Evolutionary conservation across 2,888 invertebrate species (phyloP), one percentile per base, ranked within the genome.

Genomic region (Linnaemya vulpina): DNA sequence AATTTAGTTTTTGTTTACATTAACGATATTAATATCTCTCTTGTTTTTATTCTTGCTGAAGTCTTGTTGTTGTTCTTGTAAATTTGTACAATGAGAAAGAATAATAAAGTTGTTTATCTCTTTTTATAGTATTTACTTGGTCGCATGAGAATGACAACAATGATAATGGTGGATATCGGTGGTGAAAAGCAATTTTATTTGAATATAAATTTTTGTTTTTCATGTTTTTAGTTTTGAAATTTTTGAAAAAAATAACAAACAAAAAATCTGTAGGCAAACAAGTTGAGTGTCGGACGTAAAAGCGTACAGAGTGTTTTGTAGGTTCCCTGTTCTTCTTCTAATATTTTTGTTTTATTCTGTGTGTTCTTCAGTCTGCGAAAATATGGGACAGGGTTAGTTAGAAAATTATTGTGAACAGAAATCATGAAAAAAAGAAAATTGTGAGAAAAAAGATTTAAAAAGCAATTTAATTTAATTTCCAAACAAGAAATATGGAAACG

Each of bases 371-470:
- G 79, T 82, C 82, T 77, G 79, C 82, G 79, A 70, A 79, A 84
- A 92, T 89, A 92, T 92, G 92, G 92, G 92, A 90, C 92, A 92
- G 92, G 92, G 92, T 92, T 92, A 92, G 92, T 92, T 88, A 51
- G 40, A 86, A 76, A 79, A 62, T 46, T 25, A 58, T 13, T 80
- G 46, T 38, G 43, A 65, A 20, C 10, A 51, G 55, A 62, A 78
- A 60, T 35, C 40, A 30, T 30, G 2, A 30, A 30, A 63, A 9
- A 43, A 70, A 68, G 51, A 74, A 40, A 51, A 30, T 11, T n/a
- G n/a, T n/a, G n/a, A 71, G 25, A 65, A 62, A 46, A 11, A 46
- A 35, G 9, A 40, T 11, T 13, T 13, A 40, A 43, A 76, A 63
- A 35, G 9, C 22, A 2, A 30, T 30, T 30, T 40, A n/a, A 68